A percentile compares a stretch with the other conserved stretches of the same genome.
Conservation (phyloP, 64 coral and sea anemone genomes). For the Montipora foliosa region DNA sequence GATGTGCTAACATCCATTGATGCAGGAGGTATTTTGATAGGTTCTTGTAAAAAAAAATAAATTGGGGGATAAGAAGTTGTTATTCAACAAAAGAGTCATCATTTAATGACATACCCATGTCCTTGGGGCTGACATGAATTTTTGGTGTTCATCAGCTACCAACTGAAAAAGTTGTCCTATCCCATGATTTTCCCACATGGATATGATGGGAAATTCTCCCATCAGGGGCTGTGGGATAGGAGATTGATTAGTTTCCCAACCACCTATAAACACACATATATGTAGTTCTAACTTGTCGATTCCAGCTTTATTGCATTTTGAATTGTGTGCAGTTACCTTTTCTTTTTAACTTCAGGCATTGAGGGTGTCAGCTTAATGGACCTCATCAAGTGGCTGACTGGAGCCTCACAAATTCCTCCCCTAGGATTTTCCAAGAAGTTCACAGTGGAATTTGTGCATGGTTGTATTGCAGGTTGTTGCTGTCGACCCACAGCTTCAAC, state of each 20-base stretch:
- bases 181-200: conserved; percentile 18
- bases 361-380: conserved; percentile 21
- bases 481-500: conserved; percentile 54
- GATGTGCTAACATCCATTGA: conserved; percentile 42
- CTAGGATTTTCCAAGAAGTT: conserved; percentile 69
- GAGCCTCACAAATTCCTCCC: conserved; percentile 37
- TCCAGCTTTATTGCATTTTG: conserved; percentile 18
- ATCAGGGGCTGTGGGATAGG: background rate
- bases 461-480: conserved; percentile 24
- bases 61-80: background rate
- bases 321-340: conserved; percentile 9
- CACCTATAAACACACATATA: background rate
- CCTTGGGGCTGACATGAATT: conserved; percentile 17
- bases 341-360: conserved; percentile 18
- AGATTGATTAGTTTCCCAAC: conserved; percentile 16
- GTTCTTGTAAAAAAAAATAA: background rate
- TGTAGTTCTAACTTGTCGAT: background rate
- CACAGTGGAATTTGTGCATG: conserved; percentile 64
- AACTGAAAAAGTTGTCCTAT: conserved; percentile 20
- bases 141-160: conserved; percentile 24
- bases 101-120: conserved; percentile 20
- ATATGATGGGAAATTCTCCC: conserved; percentile 18
- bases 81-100: background rate
- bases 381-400: conserved; percentile 59
- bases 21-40: conserved; percentile 5